Base-by-base conservation (phyloP, 2,888 invertebrate species). In the Caenorhabditis sulstoni region DNA sequence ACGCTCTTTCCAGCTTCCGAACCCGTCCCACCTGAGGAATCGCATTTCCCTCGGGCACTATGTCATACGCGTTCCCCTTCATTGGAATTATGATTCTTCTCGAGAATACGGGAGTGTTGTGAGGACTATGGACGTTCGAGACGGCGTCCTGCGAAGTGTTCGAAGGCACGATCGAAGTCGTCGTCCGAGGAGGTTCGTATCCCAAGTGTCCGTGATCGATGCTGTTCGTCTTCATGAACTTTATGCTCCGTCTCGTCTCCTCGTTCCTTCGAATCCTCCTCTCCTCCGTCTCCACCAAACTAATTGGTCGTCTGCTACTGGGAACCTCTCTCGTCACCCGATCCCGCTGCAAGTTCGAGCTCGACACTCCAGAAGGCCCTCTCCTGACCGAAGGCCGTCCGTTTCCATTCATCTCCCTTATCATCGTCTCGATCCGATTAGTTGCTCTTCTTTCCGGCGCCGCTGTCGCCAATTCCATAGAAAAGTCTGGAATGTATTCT, bases 341-440 rank as follows among this genome's bases (percentile, higher is more conserved):
- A 44, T 71, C 71, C 47, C 71, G 45, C 29, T 47, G 62, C 37
- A 71, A 9, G 64, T 71, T 71, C 9, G 37, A 37, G 39, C 20
- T 71, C 14, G 71, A 71, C 37, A 71, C 52, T 49, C 71, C 71
- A 16, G 62, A 71, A 49, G 64, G 59, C 29, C 65, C 49, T 55
- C 62, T 47, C 50, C 62, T 35, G 4, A 58, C 44, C 14, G 37
- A 52, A 18, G 64, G 62, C 23, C 57, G 29, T 37, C 29, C 53
- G 29, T 78, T 79, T 22, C 66, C 76, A 50, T 74, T 76, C 81
- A 82, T 84, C 47, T 84, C 83, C 59, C 80, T 59, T 39, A 81
- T 84, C 83, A 81, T 84, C 14, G 65, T 68, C 50, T 84, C 81
- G 14, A 81, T 84, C 16, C 83, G 73, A 65, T 62, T 65, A 44